These are phyloP conservation scores for Cyphomyrus plagiostoma DNA, from an alignment of 2,113 vertebrate species.

Conservation along the genomic window DNA sequence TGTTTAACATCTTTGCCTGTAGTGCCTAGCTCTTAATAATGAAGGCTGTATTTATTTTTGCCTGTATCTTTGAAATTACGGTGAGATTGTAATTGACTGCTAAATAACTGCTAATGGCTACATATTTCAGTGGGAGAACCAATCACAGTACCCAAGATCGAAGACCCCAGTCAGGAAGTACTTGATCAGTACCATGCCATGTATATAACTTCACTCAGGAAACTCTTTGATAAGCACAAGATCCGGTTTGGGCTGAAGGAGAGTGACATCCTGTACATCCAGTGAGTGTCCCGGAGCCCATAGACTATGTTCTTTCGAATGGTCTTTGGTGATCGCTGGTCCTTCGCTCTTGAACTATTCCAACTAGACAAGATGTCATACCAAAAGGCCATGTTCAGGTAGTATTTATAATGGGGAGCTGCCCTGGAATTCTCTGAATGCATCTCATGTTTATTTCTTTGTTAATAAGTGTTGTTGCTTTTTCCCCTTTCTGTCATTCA, in stretches of 20 bases:
- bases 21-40: neutral
- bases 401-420: constrained; percentile 15
- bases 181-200: constrained; percentile 84
- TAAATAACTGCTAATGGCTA: constrained; percentile 10
- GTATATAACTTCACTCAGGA: constrained; percentile 76
- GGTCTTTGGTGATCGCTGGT: constrained; percentile 31
- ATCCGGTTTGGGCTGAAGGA: constrained; percentile 79
- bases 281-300: constrained; percentile 52
- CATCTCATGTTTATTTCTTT: neutral
- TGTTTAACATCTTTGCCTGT: neutral
- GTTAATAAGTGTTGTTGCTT: neutral
- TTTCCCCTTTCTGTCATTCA: neutral
- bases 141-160: constrained; percentile 83
- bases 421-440: neutral
- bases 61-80: neutral
- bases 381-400: constrained; percentile 21
- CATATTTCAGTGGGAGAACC: constrained; percentile 81
- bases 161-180: constrained; percentile 71
- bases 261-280: constrained; percentile 72
- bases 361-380: neutral
- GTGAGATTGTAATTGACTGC: neutral
- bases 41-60: neutral
- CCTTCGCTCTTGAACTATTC: constrained; percentile 28
- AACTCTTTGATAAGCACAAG: constrained; percentile 87
- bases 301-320: constrained; percentile 28